Percentiles rank a stretch among this genome's conserved stretches.
These are phyloP conservation scores for Myiotriccus ornatus DNA, from an alignment of 2,797 vertebrate genomes.

Conservation along the genomic window DNA sequence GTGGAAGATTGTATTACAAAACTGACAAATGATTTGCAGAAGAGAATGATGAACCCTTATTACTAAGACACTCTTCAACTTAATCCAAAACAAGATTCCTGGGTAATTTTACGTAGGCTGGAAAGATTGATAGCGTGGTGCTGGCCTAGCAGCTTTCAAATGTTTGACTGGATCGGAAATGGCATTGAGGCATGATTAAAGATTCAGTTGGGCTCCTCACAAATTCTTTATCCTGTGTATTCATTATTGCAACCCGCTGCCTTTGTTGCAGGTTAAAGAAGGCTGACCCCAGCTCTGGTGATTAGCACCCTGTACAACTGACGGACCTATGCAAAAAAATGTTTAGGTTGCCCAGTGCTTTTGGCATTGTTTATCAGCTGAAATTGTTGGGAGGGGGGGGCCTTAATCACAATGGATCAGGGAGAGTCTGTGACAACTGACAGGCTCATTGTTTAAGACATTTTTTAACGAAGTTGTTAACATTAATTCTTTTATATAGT, in stretches of 20 bases:
- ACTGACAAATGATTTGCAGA: conserved; percentile 71
- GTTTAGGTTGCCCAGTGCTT: conserved; percentile 10
- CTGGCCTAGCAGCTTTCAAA: conserved; percentile 72
- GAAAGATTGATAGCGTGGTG: conserved; percentile 70
- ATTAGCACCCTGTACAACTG: conserved; percentile 55
- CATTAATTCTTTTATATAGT: conserved; percentile 61
- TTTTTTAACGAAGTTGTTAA: conserved; percentile 66
- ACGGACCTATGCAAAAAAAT: neutral
- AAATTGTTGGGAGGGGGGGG: neutral
- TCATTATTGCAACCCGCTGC: conserved; percentile 77
- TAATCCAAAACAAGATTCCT: conserved; percentile 78
- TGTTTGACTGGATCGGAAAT: conserved; percentile 67
- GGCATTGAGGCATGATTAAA: conserved; percentile 54
- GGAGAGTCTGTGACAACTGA: conserved; percentile 48
- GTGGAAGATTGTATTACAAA: conserved; percentile 52
- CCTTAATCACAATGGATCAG: conserved; percentile 45
- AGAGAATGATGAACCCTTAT: conserved; percentile 71
- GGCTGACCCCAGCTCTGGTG: conserved; percentile 77
- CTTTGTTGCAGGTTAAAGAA: conserved; percentile 74
- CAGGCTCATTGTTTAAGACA: conserved; percentile 59
- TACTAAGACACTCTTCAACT: conserved; percentile 72
- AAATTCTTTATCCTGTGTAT: conserved; percentile 70
- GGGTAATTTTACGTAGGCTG: conserved; percentile 63
- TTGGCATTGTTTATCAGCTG: conserved; percentile 24
- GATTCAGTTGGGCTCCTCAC: conserved; percentile 70